These are phyloP conservation scores for Lithophane socia DNA, from an alignment of 2,888 invertebrate species.

Conservation along the genomic window DNA sequence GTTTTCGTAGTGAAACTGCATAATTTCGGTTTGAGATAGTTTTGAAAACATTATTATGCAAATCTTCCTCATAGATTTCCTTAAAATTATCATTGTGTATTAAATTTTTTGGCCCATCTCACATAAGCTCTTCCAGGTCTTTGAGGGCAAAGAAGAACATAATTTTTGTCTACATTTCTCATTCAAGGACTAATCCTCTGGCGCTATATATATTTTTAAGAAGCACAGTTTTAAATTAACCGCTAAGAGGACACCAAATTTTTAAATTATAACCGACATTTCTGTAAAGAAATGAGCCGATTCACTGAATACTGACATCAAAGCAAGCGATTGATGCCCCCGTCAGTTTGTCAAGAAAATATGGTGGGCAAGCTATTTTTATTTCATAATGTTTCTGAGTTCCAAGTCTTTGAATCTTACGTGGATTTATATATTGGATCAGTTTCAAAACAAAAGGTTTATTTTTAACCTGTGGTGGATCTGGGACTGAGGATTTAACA, in stretches of 20 bases:
- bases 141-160: neutral
- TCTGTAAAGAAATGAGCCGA: conserved; percentile 65
- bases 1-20: neutral
- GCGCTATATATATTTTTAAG: neutral
- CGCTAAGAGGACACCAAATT: conserved; percentile 40
- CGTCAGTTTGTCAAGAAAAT: conserved; percentile 72
- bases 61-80: neutral
- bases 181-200: conserved; percentile 16
- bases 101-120: neutral
- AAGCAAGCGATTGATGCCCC: conserved; percentile 78
- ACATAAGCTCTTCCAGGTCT: neutral
- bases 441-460: conserved; percentile 59
- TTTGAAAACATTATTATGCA: neutral
- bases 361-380: conserved; percentile 53
- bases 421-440: conserved; percentile 39
- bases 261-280: conserved; percentile 56
- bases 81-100: neutral
- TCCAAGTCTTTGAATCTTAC: conserved; percentile 38
- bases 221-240: conserved; percentile 19
- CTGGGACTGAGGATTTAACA: conserved; percentile 14
- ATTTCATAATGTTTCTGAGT: conserved; percentile 35
- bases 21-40: neutral
- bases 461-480: conserved; percentile 36
- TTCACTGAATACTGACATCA: conserved; percentile 74
- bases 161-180: neutral